Evolutionary conservation across 2,888 invertebrate genomes (phyloP), one percentile per base, ranked within the genome.

Genomic region (Dilophus febrilis): DNA sequence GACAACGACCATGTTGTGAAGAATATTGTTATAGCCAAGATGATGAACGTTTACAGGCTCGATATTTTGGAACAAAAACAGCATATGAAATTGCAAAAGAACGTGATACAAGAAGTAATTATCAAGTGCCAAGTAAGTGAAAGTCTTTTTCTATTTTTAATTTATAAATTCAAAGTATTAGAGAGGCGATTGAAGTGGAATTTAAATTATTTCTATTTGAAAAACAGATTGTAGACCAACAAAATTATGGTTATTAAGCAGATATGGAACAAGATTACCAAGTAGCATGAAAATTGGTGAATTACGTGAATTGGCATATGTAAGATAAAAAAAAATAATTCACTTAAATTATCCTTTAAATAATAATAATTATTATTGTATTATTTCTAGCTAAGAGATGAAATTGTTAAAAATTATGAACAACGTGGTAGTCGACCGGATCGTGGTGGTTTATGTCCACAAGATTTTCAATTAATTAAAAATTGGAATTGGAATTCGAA

Each of bases 221-320:
- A 27, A 32, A 59, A 17, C 56, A 82, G 83, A 75, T 49, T 86
- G 85, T 50, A 63, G 67, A 42, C 74, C 84, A 1, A 59, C 68
- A 2, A 80, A 80, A 47, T 69, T 83, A 42, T 86, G 83, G 83
- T 65, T 77, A 51, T 55, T 79, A 35, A 69, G 67, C 46, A 67
- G 81, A 4, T 77, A 80, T 49, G 84, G 83, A 7, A 72, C 81
- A 1, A 67, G 74, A 47, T 67, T 75, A 47, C 81, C 85, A 0
- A 66, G 68, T 13, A 56, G 59, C 1, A 55, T 58, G 2, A 70
- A 70, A 40, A 70, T 81, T 8, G 47, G 55, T 3, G 61, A 64
- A 7, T 63, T 82, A 29, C 59, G 67, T 35, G 59, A 66, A 16
- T 61, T 85, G 14, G 61, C 61, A 1, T 65, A 68, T 40, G 60